Evolutionary conservation across 2,797 vertebrate genomes (phyloP).

Genomic region (Acanthis flammea): DNA sequence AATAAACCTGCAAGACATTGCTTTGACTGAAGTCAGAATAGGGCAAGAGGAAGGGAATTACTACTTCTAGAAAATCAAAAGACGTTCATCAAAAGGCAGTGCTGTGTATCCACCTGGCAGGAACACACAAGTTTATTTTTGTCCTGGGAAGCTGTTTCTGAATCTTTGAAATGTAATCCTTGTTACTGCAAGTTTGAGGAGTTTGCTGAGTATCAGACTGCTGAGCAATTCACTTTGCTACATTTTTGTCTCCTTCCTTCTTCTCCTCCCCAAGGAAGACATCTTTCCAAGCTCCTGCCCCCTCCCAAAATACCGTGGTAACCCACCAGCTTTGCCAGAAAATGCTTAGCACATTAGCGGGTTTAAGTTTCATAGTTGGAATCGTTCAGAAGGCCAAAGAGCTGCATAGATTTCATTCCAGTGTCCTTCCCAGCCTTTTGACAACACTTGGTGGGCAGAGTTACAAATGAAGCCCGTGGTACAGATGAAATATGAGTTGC

Average conservation of each 20-base stretch:
- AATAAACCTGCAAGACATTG: not conserved
- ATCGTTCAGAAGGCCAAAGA: conserved; percentile 56
- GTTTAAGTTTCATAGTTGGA: conserved; percentile 60
- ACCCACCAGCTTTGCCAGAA: conserved; percentile 65
- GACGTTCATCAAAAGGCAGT: not conserved
- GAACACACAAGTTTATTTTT: conserved; percentile 21
- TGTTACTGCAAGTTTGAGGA: conserved; percentile 11
- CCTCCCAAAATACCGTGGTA: conserved; percentile 60
- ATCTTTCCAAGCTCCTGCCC: conserved; percentile 36
- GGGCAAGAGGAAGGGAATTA: not conserved
- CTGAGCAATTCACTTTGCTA: not conserved
- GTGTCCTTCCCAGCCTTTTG: conserved; percentile 71
- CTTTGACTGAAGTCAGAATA: not conserved
- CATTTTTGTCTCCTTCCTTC: conserved; percentile 24
- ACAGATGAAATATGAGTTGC: conserved; percentile 47
- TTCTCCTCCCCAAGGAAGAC: not conserved
- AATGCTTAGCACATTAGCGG: conserved; percentile 75
- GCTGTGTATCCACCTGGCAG: not conserved
- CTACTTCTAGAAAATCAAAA: conserved; percentile 34
- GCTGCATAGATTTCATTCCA: conserved; percentile 69
- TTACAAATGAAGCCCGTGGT: conserved; percentile 45
- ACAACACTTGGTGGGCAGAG: conserved; percentile 36
- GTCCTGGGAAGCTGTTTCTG: not conserved
- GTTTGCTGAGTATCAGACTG: not conserved
- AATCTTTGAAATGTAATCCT: conserved; percentile 13